These are phyloP conservation scores for Heliconius ethilla DNA, from an alignment of 2,888 invertebrate genomes.

Conservation along the genomic window DNA sequence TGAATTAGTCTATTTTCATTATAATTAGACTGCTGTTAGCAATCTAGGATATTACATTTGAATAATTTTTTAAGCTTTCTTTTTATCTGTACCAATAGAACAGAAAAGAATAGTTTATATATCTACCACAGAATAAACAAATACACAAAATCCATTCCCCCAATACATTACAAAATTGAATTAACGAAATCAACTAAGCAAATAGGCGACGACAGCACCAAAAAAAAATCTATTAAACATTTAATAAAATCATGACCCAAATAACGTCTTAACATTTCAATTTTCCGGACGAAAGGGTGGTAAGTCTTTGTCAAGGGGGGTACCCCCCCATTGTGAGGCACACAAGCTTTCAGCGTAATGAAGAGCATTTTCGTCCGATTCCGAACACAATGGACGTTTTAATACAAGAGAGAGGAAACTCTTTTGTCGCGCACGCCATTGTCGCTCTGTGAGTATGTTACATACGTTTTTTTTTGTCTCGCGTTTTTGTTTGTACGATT, in stretches of 20 bases:
- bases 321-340: slow-evolving; percentile 77
- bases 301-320: slow-evolving; percentile 70
- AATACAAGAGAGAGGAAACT: slow-evolving; percentile 79
- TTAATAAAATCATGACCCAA: slow-evolving; percentile 82
- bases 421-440: slow-evolving; percentile 72
- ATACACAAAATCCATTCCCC: not conserved
- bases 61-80: too few species aligned
- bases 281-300: slow-evolving; percentile 80
- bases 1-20: too few species aligned
- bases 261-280: slow-evolving; percentile 81
- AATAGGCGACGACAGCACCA: slow-evolving; percentile 3
- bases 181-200: not conserved
- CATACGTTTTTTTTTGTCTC: slow-evolving; percentile 66
- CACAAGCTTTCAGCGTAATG: slow-evolving; percentile 83
- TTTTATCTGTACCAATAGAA: not conserved
- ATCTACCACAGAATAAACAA: too few species aligned
- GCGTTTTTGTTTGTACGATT: slow-evolving; percentile 70
- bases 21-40: too few species aligned
- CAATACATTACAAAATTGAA: slow-evolving; percentile 11
- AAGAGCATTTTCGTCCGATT: slow-evolving; percentile 84
- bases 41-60: too few species aligned
- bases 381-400: slow-evolving; percentile 76
- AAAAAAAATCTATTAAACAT: slow-evolving; percentile 67
- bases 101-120: not conserved
- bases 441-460: slow-evolving; percentile 73